Evolutionary conservation across 37 sponge, comb jelly and placozoan genomes (phyloP).

Genomic region (Cliona cf. orientalis): DNA sequence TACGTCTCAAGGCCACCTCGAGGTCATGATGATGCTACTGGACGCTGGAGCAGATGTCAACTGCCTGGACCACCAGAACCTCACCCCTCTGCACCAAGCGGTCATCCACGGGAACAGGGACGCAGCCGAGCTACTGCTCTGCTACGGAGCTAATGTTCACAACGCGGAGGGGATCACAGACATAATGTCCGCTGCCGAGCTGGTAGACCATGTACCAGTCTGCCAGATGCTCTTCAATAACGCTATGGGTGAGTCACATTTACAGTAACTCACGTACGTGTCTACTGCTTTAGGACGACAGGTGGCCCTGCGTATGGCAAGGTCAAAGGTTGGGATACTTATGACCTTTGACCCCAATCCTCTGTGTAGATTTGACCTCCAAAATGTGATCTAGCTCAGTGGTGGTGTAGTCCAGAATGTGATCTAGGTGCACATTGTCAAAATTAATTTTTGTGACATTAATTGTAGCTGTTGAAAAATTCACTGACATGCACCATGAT

Average conservation of each 20-base stretch:
- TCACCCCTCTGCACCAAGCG: constrained; percentile 79
- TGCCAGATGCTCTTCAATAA: constrained; percentile 41
- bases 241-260: constrained; percentile 43
- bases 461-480: too few species aligned
- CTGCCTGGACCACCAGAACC: constrained; percentile 55
- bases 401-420: too few species aligned
- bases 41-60: constrained; percentile 78
- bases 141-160: constrained; percentile 63
- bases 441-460: too few species aligned
- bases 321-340: too few species aligned
- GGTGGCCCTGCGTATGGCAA: too few species aligned
- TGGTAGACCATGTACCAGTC: constrained; percentile 56
- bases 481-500: too few species aligned
- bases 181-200: constrained; percentile 43
- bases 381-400: too few species aligned
- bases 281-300: too few species aligned
- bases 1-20: constrained; percentile 68
- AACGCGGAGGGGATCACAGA: constrained; percentile 36
- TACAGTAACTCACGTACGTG: too few species aligned
- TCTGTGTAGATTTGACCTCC: too few species aligned
- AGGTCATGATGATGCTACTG: constrained; percentile 71
- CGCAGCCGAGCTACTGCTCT: constrained; percentile 68
- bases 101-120: constrained; percentile 69
- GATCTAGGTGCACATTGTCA: too few species aligned
- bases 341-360: too few species aligned